A percentile compares a stretch with the other conserved stretches of the same genome.
Conservation (phyloP, 2,113 vertebrate species). For the Nothocercus julius region DNA sequence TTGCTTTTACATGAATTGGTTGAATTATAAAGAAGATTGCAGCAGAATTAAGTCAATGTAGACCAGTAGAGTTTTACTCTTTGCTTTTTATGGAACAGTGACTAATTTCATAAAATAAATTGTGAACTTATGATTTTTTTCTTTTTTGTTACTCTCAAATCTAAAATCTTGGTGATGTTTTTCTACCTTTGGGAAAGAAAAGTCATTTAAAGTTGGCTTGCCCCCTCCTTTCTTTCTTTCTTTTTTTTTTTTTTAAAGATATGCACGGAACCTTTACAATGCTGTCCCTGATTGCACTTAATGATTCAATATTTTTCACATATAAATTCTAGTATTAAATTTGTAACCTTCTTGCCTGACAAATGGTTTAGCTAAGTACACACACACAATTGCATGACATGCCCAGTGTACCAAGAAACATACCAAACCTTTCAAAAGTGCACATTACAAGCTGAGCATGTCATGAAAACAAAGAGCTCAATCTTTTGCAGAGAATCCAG, state of each 20-base stretch:
- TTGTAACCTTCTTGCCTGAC: neutral
- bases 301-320: neutral
- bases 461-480: slow-evolving; percentile 73
- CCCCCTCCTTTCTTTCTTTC: neutral
- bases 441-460: slow-evolving; percentile 73
- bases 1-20: neutral
- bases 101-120: neutral
- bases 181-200: neutral
- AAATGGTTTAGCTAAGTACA: slow-evolving; percentile 31
- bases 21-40: neutral
- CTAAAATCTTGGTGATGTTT: neutral
- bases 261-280: neutral
- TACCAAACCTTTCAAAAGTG: slow-evolving; percentile 72
- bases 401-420: slow-evolving; percentile 70
- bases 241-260: neutral
- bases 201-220: neutral
- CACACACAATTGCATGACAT: slow-evolving; percentile 69
- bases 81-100: neutral
- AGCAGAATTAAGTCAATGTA: neutral
- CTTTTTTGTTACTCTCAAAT: neutral
- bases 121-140: neutral
- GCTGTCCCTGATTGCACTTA: neutral
- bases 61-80: neutral
- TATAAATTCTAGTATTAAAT: neutral
- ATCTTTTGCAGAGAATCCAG: slow-evolving; percentile 74